Percentiles rank a stretch among this genome's conserved stretches.
These are phyloP conservation scores for Hypothenemus hampei DNA, from an alignment of 1,140 invertebrate genomes.

Conservation along the genomic window DNA sequence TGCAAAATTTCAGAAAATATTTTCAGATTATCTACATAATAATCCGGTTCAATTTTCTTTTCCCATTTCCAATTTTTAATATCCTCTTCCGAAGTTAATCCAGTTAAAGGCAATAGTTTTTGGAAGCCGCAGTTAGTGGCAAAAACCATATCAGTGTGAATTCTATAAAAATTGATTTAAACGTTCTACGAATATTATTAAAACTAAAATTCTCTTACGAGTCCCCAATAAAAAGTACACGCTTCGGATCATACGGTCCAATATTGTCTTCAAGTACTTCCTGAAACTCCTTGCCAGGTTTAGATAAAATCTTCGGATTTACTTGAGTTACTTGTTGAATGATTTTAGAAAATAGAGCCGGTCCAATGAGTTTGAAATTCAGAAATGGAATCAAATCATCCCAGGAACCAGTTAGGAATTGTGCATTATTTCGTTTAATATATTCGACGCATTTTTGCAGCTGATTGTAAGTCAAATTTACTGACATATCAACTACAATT, in stretches of 20 bases:
- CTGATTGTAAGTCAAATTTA: conserved; percentile 32
- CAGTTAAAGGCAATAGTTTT: conserved; percentile 39
- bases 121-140: conserved; percentile 34
- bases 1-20: no score
- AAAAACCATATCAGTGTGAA: conserved; percentile 37
- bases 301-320: conserved; percentile 30
- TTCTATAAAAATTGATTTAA: conserved; percentile 30
- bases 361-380: conserved; percentile 19
- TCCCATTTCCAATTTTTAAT: conserved; percentile 30
- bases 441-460: conserved; percentile 32
- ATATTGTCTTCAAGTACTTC: conserved; percentile 30
- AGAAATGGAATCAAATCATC: conserved; percentile 27
- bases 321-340: conserved; percentile 30
- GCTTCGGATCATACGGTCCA: conserved; percentile 19
- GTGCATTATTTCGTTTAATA: conserved; percentile 33
- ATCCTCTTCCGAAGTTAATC: conserved; percentile 33
- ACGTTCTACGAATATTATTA: no score
- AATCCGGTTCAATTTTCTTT: conserved; percentile 32
- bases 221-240: conserved; percentile 35
- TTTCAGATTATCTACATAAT: conserved; percentile 36
- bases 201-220: conserved; percentile 30
- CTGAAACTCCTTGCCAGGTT: conserved; percentile 30
- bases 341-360: conserved; percentile 25
- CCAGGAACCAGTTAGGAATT: conserved; percentile 32
- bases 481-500: conserved; percentile 34